A percentile compares a stretch with the other conserved stretches of the same genome.
Evolutionary conservation across 2,113 vertebrate genomes (phyloP).

Genomic region (Vulpes lagopus): DNA sequence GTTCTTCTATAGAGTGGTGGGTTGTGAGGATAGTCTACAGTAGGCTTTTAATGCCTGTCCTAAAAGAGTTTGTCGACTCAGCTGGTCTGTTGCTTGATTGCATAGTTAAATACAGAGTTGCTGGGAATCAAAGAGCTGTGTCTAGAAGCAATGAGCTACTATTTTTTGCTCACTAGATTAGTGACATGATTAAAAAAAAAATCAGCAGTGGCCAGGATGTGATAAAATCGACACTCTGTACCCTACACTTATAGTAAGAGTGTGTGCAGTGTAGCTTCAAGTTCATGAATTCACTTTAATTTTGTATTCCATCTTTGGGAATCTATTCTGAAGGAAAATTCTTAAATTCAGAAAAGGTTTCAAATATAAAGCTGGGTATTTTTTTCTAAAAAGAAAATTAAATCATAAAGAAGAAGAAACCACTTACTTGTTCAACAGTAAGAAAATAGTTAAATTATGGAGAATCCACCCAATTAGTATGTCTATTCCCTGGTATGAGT

Average conservation of each 20-base stretch:
- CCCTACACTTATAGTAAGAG: no score
- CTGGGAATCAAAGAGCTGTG: background rate
- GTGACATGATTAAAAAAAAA: background rate
- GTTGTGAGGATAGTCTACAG: fast-evolving
- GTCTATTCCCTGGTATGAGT: background rate
- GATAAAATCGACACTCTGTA: no score
- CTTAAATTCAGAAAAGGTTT: conserved; percentile 32
- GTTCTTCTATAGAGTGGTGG: background rate
- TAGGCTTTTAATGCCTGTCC: background rate
- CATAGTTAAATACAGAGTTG: background rate
- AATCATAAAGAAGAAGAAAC: background rate
- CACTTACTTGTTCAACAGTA: background rate
- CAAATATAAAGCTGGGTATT: background rate
- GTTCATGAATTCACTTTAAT: background rate
- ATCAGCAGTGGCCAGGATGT: no score
- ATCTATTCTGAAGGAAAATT: background rate
- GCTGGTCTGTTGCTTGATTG: background rate
- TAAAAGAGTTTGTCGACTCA: background rate
- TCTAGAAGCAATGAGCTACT: background rate
- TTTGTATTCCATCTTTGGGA: background rate
- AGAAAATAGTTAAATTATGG: background rate
- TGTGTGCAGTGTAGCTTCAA: background rate
- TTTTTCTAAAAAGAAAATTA: conserved; percentile 18
- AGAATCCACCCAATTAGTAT: background rate
- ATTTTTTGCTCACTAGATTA: background rate